Evolutionary conservation across 2,113 vertebrate species (phyloP).

Genomic region (Aplodontia rufa): DNA sequence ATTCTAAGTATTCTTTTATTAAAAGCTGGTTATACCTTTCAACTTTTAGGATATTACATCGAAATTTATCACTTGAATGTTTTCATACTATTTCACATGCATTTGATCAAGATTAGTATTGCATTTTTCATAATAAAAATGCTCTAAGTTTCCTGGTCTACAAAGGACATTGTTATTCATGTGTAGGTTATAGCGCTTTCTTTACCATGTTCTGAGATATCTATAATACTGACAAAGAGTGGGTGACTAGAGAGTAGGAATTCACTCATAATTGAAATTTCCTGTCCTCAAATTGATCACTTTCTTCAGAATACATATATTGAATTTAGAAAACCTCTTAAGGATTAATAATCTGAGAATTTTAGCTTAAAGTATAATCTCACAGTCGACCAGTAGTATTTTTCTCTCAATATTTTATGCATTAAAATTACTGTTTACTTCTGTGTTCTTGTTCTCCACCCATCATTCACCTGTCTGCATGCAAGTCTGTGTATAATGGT

Average conservation of each 20-base stretch:
- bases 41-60: not conserved
- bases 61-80: not conserved
- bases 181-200: not conserved
- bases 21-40: not conserved
- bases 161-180: not conserved
- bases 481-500: not conserved
- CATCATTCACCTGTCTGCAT: not conserved
- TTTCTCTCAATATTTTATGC: not conserved
- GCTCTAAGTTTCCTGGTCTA: not conserved
- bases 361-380: constrained; percentile 15
- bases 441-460: not conserved
- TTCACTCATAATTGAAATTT: constrained; percentile 38
- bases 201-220: not conserved
- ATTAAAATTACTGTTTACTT: not conserved
- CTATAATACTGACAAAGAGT: not conserved
- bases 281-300: not conserved
- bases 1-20: not conserved
- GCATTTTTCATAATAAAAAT: not conserved
- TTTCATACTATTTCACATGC: constrained; percentile 1
- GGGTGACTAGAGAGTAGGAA: not conserved
- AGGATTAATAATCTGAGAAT: not conserved
- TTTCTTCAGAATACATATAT: constrained; percentile 24
- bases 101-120: not conserved
- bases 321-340: constrained; percentile 19
- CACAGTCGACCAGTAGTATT: not conserved